Evolutionary conservation across 2,888 invertebrate genomes (phyloP).

Genomic region (Aphodius sticticus): DNA sequence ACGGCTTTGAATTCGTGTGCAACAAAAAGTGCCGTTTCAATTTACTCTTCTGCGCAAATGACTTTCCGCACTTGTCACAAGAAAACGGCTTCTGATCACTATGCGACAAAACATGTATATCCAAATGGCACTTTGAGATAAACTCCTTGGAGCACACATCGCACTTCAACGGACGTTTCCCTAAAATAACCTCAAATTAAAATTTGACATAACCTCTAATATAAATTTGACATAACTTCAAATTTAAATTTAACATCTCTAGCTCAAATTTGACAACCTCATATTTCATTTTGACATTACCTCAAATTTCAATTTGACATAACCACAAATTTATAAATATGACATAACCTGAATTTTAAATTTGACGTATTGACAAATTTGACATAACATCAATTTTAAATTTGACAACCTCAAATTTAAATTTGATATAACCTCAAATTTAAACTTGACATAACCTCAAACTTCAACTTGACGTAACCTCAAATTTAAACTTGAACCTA

Average conservation of each 20-base stretch:
- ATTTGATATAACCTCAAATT: no score
- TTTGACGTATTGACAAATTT: not conserved
- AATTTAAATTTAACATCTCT: not conserved
- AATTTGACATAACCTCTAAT: not conserved
- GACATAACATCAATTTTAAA: not conserved
- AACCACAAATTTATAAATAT: not conserved
- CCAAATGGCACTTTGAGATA: slow-evolving; percentile 74
- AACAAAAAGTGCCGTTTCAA: slow-evolving; percentile 74
- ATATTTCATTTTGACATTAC: not conserved
- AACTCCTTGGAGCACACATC: slow-evolving; percentile 68
- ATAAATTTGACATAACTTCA: not conserved
- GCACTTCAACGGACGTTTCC: slow-evolving; percentile 63
- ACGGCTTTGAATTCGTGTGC: slow-evolving; percentile 65
- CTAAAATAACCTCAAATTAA: slow-evolving; percentile 40
- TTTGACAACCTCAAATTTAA: no score
- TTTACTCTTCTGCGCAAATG: slow-evolving; percentile 74
- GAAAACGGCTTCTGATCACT: slow-evolving; percentile 67
- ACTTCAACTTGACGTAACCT: not conserved
- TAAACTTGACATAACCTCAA: slow-evolving; percentile 48
- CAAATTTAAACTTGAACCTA: not conserved
- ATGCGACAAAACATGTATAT: slow-evolving; percentile 76
- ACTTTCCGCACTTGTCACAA: slow-evolving; percentile 71
- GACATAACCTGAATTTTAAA: not conserved
- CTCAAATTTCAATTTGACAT: not conserved
- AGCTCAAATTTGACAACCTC: not conserved